Evolutionary conservation across 2,888 invertebrate species (phyloP).

Genomic region (Tupiocoris notatus): DNA sequence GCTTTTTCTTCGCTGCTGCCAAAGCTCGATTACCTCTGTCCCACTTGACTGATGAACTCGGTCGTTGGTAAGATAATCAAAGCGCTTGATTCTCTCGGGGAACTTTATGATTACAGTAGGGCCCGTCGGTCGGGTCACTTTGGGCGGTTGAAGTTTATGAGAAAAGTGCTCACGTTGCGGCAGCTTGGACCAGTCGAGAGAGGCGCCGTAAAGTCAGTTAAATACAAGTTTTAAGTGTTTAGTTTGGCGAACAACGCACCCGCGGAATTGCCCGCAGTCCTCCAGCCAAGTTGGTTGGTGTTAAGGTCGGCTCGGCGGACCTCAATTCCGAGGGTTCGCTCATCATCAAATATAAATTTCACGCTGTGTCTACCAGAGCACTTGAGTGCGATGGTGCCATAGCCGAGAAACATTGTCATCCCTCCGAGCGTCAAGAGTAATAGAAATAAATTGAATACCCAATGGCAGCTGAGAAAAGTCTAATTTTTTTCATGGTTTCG

Average conservation of each 20-base stretch:
- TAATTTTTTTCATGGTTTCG: no score
- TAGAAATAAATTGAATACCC: neutral
- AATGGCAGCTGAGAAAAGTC: no score
- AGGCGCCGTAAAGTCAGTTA: conserved; percentile 12
- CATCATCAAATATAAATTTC: neutral
- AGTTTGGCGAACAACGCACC: neutral
- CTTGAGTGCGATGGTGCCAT: no score
- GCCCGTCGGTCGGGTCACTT: neutral
- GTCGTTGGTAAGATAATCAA: neutral
- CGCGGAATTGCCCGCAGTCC: neutral
- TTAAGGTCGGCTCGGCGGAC: neutral
- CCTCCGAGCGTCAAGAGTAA: neutral
- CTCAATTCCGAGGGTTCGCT: neutral
- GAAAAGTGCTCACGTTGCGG: neutral
- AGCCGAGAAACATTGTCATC: neutral
- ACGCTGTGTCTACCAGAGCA: neutral
- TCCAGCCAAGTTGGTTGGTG: neutral
- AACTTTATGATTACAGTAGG: neutral
- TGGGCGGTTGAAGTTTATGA: neutral
- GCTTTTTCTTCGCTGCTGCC: no score
- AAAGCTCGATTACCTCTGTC: no score
- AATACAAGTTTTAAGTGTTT: conserved; percentile 27
- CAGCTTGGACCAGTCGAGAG: neutral
- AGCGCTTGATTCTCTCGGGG: neutral
- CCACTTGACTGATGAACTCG: neutral